phyloP scores from a whole-genome alignment of 2,797 vertebrate genomes.

The Hypotaenidia philippensis region DNA sequence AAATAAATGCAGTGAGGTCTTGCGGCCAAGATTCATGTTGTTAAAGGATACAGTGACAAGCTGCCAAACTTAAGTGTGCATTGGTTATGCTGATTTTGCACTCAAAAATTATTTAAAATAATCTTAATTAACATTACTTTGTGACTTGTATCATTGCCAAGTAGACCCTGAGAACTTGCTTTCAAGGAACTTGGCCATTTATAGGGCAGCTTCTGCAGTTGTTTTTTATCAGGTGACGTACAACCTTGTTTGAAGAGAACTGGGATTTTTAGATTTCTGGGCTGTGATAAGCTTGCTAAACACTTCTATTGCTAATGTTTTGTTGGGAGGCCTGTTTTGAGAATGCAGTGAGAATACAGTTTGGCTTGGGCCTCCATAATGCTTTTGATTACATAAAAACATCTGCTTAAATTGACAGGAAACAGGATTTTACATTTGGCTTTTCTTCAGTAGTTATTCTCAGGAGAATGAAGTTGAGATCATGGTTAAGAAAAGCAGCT shows the following conservation, averaged over 20 bases:
- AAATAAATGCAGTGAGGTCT: not conserved
- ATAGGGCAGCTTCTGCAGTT: not conserved
- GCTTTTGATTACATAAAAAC: constrained; percentile 75
- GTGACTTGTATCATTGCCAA: not conserved
- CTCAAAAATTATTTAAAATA: not conserved
- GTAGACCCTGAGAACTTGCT: not conserved
- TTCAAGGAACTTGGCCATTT: not conserved
- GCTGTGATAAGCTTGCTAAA: not conserved
- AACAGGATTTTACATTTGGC: constrained; percentile 74
- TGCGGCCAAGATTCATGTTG: not conserved
- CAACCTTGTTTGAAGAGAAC: not conserved
- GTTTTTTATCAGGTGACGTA: not conserved
- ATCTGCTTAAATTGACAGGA: constrained; percentile 76
- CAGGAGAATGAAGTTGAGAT: constrained; percentile 73
- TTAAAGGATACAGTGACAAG: not conserved
- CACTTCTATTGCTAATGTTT: not conserved
- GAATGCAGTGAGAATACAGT: constrained; percentile 22
- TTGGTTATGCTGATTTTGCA: not conserved
- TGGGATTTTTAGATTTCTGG: not conserved
- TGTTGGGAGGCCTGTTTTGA: not conserved
- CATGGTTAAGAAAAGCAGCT: constrained; percentile 78
- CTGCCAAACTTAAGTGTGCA: not conserved
- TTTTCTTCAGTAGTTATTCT: constrained; percentile 72
- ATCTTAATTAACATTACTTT: not conserved
- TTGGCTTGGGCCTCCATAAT: constrained; percentile 12